phyloP scores from a whole-genome alignment of 2,113 vertebrate genomes.

The Sinosuthora webbiana region DNA sequence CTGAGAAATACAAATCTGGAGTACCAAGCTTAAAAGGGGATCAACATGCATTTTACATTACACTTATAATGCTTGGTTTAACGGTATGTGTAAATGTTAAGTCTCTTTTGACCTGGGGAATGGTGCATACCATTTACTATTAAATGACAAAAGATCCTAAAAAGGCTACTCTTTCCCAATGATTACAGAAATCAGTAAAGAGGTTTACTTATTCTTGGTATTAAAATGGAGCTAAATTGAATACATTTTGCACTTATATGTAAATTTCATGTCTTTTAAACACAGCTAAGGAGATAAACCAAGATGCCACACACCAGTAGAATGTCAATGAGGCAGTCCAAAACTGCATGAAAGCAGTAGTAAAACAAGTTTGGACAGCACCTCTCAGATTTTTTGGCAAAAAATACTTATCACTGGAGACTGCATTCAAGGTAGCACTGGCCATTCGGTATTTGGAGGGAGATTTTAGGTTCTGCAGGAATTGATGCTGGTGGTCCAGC shows the following conservation, averaged over 20 bases:
- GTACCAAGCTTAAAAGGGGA: not conserved
- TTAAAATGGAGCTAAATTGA: not conserved
- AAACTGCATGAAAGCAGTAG: not conserved
- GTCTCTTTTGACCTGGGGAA: not conserved
- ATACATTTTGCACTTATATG: not conserved
- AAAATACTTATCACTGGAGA: not conserved
- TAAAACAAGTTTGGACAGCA: not conserved
- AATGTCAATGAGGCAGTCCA: not conserved
- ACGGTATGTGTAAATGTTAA: not conserved
- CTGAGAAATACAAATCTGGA: not conserved
- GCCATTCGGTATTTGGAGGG: not conserved
- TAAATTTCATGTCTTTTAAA: not conserved
- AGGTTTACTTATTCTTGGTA: not conserved
- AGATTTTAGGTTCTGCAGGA: not conserved
- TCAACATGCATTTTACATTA: not conserved
- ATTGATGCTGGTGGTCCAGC: not conserved
- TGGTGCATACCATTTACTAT: not conserved
- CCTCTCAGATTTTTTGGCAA: not conserved
- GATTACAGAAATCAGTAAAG: not conserved
- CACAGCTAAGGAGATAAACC: not conserved
- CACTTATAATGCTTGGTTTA: not conserved
- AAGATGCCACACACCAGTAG: not conserved
- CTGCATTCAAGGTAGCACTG: not conserved
- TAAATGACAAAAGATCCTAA: not conserved
- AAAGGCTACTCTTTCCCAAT: not conserved